Evolutionary conservation across 2,113 vertebrate species (phyloP), one percentile per base, ranked within the genome.

Genomic region (Scartelaos histophorus): DNA sequence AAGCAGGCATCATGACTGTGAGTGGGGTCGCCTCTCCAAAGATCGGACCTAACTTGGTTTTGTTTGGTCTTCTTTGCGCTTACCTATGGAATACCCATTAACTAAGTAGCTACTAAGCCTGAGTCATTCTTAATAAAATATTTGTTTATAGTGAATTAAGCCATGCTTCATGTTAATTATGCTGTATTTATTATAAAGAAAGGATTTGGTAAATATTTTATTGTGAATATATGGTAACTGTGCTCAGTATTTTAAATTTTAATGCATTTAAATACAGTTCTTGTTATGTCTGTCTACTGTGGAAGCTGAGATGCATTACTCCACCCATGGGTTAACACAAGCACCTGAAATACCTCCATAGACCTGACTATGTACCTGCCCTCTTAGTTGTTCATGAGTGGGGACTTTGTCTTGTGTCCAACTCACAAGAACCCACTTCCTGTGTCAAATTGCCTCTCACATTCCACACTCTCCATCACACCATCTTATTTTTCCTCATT

Each of bases 381-480:
- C 15, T 34, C 15, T 61, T 66, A 47, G 70, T 60, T 70, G 70
- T 62, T 45, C 66, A 46, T 75, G 73, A 56, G 70, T 64, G 75
- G 64, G 73, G 77, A 89, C 82, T 86, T 82, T 90, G 85, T 89
- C 85, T 86, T 87, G 82, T 73, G 78, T 70, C 62, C 84, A 79
- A 49, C 74, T 43, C 80, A 90, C 81, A 82, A 82, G 86, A 80
- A 89, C 77, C 88, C 80, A 87, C 90, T 91, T 93, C 90, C 93
- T 92, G 89, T 87, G 86, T 92, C 88, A 87, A 87, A 90, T 88
- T 85, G 91, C 90, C 84, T 92, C 89, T 90, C 85, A 78, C 89
- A 94, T 94, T 93, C 91, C 90, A 81, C 85, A 78, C 85, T 75
- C 72, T 83, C 79, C 79, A 82, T 73, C 70, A 29, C 74, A 84